These are phyloP conservation scores for Melanerpes formicivorus DNA, from an alignment of 2,113 vertebrate genomes.

Conservation along the genomic window DNA sequence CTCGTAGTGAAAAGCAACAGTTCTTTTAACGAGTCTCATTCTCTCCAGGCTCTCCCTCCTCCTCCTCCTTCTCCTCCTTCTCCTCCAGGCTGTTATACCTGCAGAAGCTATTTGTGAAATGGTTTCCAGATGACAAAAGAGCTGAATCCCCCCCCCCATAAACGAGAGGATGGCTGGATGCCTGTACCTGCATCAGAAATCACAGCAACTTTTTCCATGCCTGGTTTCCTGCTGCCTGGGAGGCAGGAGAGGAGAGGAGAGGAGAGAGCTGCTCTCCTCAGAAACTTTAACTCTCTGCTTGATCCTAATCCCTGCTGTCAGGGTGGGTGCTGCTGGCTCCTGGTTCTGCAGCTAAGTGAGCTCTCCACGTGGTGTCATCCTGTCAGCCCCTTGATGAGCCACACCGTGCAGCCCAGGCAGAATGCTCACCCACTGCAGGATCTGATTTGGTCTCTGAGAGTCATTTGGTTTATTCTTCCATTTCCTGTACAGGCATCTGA, in stretches of 20 bases:
- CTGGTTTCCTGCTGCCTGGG: neutral
- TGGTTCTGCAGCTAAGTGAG: neutral
- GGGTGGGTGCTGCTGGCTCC: neutral
- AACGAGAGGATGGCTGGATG: neutral
- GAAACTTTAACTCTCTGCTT: neutral
- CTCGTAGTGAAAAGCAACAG: neutral
- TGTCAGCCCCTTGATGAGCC: accelerated
- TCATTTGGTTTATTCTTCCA: neutral
- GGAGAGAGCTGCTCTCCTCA: neutral
- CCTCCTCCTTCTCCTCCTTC: neutral
- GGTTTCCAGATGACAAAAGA: conserved; percentile 44
- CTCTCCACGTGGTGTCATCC: accelerated
- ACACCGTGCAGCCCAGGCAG: neutral
- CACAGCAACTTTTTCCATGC: neutral
- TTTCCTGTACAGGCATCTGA: neutral
- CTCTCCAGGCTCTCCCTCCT: neutral
- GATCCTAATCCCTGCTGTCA: neutral
- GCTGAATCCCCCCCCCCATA: neutral
- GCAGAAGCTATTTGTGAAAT: conserved; percentile 47
- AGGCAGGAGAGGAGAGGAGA: neutral
- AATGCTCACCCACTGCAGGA: neutral
- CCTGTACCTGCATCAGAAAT: conserved; percentile 14
- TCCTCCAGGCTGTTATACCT: conserved; percentile 7
- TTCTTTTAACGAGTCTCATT: neutral
- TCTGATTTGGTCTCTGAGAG: neutral